These are phyloP conservation scores for Leptoclinus maculatus DNA, from an alignment of 2,797 vertebrate species.

Conservation along the genomic window DNA sequence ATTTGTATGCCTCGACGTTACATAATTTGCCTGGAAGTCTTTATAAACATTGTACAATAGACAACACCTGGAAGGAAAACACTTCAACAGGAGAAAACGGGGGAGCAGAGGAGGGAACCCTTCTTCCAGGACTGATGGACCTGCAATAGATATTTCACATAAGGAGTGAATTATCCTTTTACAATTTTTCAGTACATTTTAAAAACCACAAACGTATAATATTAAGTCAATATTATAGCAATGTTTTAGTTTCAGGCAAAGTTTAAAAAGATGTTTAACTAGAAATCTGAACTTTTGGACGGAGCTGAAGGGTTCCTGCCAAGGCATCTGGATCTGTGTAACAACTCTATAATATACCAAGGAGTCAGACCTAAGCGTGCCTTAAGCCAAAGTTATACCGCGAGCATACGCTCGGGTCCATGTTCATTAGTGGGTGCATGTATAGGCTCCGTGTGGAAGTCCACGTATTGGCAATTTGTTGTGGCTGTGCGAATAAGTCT, in stretches of 20 bases:
- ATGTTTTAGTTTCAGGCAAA: neutral
- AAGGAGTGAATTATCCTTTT: neutral
- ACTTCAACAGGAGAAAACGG: no score
- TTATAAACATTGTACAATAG: no score
- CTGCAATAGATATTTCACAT: neutral
- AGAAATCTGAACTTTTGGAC: constrained; percentile 1
- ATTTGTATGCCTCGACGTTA: neutral
- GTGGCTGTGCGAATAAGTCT: no score
- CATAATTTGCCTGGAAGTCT: neutral
- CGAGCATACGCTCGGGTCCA: no score
- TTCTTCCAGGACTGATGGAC: no score
- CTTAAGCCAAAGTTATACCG: no score
- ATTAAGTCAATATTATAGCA: neutral
- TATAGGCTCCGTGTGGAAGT: no score
- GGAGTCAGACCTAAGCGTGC: neutral
- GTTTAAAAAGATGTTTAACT: neutral
- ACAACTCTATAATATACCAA: neutral
- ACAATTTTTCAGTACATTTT: no score
- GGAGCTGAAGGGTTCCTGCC: accelerated
- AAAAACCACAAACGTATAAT: neutral
- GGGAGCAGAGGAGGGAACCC: no score
- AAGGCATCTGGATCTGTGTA: neutral
- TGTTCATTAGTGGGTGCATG: no score
- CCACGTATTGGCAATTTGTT: no score
- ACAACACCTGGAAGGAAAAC: neutral